These are phyloP conservation scores for Drosophila equinoxialis DNA, from an alignment of 1,140 invertebrate species.

Conservation along the genomic window DNA sequence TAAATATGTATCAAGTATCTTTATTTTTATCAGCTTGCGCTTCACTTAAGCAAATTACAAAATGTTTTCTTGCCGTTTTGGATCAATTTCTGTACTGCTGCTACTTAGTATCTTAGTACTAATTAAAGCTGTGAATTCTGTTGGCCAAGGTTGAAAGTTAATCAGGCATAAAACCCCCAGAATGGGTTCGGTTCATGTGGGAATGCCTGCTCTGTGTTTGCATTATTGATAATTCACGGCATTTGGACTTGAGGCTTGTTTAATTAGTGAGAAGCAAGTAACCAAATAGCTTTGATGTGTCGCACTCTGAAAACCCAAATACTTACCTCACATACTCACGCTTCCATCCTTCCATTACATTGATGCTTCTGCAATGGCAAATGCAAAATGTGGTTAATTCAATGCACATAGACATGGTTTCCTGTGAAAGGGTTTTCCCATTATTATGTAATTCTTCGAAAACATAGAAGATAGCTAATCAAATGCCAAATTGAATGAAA, in stretches of 20 bases:
- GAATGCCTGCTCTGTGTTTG: constrained; percentile 26
- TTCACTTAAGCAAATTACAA: background rate
- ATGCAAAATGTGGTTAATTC: constrained; percentile 73
- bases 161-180: constrained; percentile 50
- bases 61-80: background rate
- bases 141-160: constrained; percentile 36
- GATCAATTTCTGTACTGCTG: background rate
- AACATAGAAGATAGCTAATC: background rate
- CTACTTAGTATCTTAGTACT: constrained; percentile 27
- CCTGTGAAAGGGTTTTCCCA: constrained; percentile 39
- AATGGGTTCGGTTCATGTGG: background rate
- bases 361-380: constrained; percentile 9
- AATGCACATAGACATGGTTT: constrained; percentile 62
- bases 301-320: constrained; percentile 21
- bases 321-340: background rate
- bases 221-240: constrained; percentile 71
- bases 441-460: constrained; percentile 1
- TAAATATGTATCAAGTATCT: background rate
- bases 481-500: background rate
- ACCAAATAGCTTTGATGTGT: constrained; percentile 64
- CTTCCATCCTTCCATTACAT: background rate
- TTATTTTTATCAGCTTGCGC: background rate
- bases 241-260: constrained; percentile 37
- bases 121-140: constrained; percentile 56
- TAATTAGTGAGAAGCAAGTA: constrained; percentile 51